Conservation (phyloP, 2,888 invertebrate species). For the Drosophila ustulata region DNA sequence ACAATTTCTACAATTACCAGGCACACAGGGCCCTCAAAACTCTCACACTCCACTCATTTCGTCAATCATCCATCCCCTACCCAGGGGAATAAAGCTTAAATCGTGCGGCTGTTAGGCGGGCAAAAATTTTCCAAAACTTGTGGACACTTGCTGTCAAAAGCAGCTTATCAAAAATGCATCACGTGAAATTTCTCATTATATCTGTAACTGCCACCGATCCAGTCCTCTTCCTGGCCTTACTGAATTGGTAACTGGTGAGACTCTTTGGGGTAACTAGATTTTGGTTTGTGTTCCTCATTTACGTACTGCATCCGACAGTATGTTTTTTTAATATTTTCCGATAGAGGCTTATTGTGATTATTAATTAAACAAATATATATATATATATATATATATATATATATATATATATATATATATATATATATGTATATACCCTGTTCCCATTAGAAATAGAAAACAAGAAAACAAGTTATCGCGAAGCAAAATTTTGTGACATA, state of each 20-base stretch:
- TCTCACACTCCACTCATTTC: slow-evolving; percentile 22
- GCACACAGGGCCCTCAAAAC: slow-evolving; percentile 30
- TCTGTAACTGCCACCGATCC: neutral
- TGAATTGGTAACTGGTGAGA: slow-evolving; percentile 45
- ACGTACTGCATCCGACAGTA: slow-evolving; percentile 62
- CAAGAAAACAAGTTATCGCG: too few relatives aligned
- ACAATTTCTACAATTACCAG: slow-evolving; percentile 70
- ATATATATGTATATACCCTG: too few relatives aligned
- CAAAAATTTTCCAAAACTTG: slow-evolving; percentile 60
- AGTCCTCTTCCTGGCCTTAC: slow-evolving; percentile 27
- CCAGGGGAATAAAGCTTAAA: slow-evolving; percentile 33
- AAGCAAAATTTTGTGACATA: too few relatives aligned
- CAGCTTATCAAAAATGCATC: slow-evolving; percentile 70
- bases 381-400: too few relatives aligned
- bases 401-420: too few relatives aligned
- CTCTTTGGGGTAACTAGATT: slow-evolving; percentile 37
- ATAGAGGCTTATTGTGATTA: neutral
- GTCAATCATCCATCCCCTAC: neutral
- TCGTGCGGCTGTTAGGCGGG: slow-evolving; percentile 8
- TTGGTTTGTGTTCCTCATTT: slow-evolving; percentile 49
- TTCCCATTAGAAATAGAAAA: too few relatives aligned
- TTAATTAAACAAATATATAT: too few relatives aligned
- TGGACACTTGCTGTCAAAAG: slow-evolving; percentile 51
- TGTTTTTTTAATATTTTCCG: neutral
- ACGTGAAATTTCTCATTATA: slow-evolving; percentile 54